phyloP scores from a whole-genome alignment of 2,113 vertebrate genomes.

The Cheilinus undulatus region DNA sequence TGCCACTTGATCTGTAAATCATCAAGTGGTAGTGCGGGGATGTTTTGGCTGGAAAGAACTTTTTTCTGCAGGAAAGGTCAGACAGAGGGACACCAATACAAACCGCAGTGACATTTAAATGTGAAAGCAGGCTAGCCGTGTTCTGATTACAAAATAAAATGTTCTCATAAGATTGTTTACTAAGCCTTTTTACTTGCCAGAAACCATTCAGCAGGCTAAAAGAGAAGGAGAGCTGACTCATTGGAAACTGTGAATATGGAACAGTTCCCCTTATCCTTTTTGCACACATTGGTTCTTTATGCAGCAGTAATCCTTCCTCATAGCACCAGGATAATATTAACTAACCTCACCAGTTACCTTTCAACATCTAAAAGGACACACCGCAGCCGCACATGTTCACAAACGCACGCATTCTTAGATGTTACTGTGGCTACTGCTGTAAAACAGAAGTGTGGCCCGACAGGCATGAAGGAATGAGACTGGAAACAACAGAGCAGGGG shows the following conservation, averaged over 20 bases:
- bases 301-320: slow-evolving; percentile 47
- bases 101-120: slow-evolving; percentile 48
- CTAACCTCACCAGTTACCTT: slow-evolving; percentile 56
- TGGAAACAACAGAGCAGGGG: slow-evolving; percentile 11
- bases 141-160: slow-evolving; percentile 15
- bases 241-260: slow-evolving; percentile 61
- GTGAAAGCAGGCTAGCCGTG: slow-evolving; percentile 13
- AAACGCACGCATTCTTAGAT: slow-evolving; percentile 38
- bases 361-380: slow-evolving; percentile 11
- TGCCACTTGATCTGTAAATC: slow-evolving; percentile 41
- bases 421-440: slow-evolving; percentile 61
- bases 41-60: slow-evolving; percentile 40
- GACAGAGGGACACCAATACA: slow-evolving; percentile 28
- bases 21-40: slow-evolving; percentile 38
- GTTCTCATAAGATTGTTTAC: slow-evolving; percentile 21
- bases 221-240: slow-evolving; percentile 52
- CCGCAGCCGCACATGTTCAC: slow-evolving; percentile 23
- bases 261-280: slow-evolving; percentile 53
- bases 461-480: slow-evolving; percentile 26
- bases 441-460: slow-evolving; percentile 26
- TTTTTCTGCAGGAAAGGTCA: slow-evolving; percentile 46
- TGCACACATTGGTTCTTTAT: slow-evolving; percentile 49
- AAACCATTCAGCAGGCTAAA: slow-evolving; percentile 46
- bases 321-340: slow-evolving; percentile 54
- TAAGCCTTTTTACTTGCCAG: slow-evolving; percentile 35